phyloP scores from a whole-genome alignment of 2,113 vertebrate species.

The Vanacampus margaritifer region DNA sequence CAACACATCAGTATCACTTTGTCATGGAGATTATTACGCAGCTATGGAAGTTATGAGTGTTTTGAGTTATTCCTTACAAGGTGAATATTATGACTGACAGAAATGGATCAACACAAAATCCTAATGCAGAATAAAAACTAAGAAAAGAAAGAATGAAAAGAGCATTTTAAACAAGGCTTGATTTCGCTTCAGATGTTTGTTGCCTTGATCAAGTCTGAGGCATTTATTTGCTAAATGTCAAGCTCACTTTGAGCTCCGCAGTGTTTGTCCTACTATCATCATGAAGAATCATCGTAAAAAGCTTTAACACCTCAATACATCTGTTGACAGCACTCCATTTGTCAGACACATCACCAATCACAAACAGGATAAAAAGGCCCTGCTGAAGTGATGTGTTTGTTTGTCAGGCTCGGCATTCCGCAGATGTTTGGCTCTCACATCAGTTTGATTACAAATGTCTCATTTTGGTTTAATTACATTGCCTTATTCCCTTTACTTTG shows the following conservation, averaged over 20 bases:
- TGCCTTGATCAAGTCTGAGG: neutral
- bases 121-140: neutral
- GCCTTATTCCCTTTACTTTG: neutral
- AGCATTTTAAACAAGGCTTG: neutral
- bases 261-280: neutral
- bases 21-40: no score
- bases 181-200: neutral
- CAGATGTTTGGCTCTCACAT: neutral
- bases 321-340: conserved; percentile 12
- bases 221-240: conserved; percentile 10
- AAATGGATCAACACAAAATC: neutral
- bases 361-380: neutral
- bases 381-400: neutral
- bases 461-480: neutral
- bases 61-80: no score
- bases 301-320: neutral
- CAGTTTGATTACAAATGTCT: neutral
- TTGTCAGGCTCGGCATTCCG: neutral
- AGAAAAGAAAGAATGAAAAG: neutral
- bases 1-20: no score
- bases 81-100: neutral
- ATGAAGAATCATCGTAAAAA: neutral
- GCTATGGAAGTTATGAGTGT: no score
- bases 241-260: conserved; percentile 1
- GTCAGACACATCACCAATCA: neutral